Evolutionary conservation across 2,797 vertebrate genomes (phyloP).

Genomic region (Triplophysa yarkandensis): DNA sequence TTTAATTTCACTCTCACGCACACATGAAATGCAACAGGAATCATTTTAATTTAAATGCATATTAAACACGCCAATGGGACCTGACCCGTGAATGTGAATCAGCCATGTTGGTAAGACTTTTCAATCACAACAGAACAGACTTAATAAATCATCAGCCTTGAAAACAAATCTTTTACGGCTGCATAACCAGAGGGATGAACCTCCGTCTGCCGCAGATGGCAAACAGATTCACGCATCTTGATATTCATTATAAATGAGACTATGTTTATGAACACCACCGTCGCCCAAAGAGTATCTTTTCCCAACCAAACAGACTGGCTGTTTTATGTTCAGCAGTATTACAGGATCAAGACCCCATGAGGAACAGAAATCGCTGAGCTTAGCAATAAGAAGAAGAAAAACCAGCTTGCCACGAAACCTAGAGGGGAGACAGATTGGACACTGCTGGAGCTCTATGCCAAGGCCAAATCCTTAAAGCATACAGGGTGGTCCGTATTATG

Average conservation of each 20-base stretch:
- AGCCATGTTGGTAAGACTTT: slow-evolving; percentile 38
- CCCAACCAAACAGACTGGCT: slow-evolving; percentile 21
- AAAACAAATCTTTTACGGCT: slow-evolving; percentile 41
- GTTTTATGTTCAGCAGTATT: slow-evolving; percentile 29
- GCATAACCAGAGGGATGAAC: slow-evolving; percentile 25
- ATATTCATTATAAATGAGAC: slow-evolving; percentile 43
- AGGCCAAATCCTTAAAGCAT: slow-evolving; percentile 2
- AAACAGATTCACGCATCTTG: slow-evolving; percentile 15
- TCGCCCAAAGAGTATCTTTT: slow-evolving; percentile 6
- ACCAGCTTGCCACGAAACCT: slow-evolving; percentile 7
- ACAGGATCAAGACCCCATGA: slow-evolving; percentile 36
- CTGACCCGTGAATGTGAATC: slow-evolving; percentile 36
- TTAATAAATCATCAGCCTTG: slow-evolving; percentile 37
- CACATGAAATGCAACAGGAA: neutral
- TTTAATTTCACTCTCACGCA: neutral
- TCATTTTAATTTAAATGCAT: slow-evolving; percentile 30
- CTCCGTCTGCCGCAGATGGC: slow-evolving; percentile 36
- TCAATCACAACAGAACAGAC: slow-evolving; percentile 27
- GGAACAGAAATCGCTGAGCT: slow-evolving; percentile 14
- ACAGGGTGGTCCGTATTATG: neutral
- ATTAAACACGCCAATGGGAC: slow-evolving; percentile 21
- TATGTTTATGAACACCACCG: slow-evolving; percentile 26
- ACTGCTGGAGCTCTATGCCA: neutral
- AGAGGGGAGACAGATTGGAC: slow-evolving; percentile 26
- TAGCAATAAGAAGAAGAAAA: slow-evolving; percentile 3